Conservation (phyloP, 1,140 invertebrate genomes). For the Neodiprion pinetum region DNA sequence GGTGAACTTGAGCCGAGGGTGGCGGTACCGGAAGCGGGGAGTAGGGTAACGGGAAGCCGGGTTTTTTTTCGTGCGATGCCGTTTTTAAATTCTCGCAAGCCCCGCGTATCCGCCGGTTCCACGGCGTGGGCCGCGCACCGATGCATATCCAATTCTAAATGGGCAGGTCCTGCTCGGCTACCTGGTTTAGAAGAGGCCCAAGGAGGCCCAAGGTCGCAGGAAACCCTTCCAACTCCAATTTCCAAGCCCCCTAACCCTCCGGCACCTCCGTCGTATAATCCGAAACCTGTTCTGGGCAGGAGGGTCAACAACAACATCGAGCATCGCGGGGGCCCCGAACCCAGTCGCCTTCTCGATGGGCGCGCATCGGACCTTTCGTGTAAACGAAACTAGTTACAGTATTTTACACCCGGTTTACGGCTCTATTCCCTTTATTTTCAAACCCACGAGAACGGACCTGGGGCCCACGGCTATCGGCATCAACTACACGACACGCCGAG, state of each 20-base stretch:
- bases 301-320: conserved; percentile 2
- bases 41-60: too few species aligned
- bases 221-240: conserved; percentile 7
- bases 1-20: too few species aligned
- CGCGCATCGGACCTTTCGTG: neutral
- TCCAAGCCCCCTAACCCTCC: neutral
- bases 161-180: neutral
- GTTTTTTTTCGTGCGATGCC: too few species aligned
- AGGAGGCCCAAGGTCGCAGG: neutral
- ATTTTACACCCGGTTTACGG: neutral
- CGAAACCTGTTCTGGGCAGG: neutral
- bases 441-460: too few species aligned
- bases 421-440: neutral
- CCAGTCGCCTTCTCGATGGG: neutral
- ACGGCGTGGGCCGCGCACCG: neutral
- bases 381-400: conserved; percentile 1
- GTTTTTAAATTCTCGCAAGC: too few species aligned
- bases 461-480: too few species aligned
- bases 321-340: neutral
- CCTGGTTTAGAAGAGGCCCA: conserved; percentile 1
- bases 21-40: too few species aligned
- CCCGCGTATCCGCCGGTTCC: neutral
- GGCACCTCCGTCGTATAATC: neutral
- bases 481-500: too few species aligned
- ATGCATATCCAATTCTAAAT: neutral